Conservation (phyloP, 2,888 invertebrate genomes). For the Drosophila anomelani region DNA sequence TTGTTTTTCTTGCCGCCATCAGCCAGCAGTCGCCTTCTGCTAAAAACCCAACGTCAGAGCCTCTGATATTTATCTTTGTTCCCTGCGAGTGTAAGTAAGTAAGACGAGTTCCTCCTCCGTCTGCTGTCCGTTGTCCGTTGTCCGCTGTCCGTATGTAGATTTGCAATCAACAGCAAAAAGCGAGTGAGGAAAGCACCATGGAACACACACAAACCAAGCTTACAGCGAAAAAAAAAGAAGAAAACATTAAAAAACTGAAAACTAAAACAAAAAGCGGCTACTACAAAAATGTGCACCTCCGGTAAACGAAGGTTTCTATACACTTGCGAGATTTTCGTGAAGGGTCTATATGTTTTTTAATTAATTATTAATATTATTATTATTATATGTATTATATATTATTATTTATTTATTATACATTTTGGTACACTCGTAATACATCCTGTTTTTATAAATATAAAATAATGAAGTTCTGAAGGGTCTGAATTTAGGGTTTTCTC, state of each 20-base stretch:
- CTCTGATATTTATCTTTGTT: conserved; percentile 69
- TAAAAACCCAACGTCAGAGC: conserved; percentile 58
- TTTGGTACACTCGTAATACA: too few relatives aligned
- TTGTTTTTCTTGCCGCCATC: conserved; percentile 52
- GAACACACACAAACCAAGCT: conserved; percentile 19
- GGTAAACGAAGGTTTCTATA: conserved; percentile 9
- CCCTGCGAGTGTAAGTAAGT: conserved; percentile 57
- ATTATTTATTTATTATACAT: too few relatives aligned
- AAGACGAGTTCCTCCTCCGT: conserved; percentile 55
- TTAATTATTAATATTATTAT: background rate
- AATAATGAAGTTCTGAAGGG: too few relatives aligned
- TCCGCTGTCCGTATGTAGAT: conserved; percentile 62
- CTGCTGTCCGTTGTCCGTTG: conserved; percentile 9
- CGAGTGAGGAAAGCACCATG: conserved; percentile 66
- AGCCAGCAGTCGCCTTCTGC: conserved; percentile 16
- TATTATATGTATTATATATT: too few relatives aligned
- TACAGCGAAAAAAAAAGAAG: conserved; percentile 7
- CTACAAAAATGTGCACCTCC: conserved; percentile 1
- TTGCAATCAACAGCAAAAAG: conserved; percentile 67
- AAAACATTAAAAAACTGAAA: conserved; percentile 29
- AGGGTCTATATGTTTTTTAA: background rate
- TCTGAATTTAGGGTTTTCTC: too few relatives aligned
- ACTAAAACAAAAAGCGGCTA: conserved; percentile 40
- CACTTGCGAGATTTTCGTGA: background rate
- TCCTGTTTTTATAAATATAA: too few relatives aligned